These are phyloP conservation scores for Odontomachus brunneus DNA, from an alignment of 1,140 invertebrate genomes.

Conservation along the genomic window DNA sequence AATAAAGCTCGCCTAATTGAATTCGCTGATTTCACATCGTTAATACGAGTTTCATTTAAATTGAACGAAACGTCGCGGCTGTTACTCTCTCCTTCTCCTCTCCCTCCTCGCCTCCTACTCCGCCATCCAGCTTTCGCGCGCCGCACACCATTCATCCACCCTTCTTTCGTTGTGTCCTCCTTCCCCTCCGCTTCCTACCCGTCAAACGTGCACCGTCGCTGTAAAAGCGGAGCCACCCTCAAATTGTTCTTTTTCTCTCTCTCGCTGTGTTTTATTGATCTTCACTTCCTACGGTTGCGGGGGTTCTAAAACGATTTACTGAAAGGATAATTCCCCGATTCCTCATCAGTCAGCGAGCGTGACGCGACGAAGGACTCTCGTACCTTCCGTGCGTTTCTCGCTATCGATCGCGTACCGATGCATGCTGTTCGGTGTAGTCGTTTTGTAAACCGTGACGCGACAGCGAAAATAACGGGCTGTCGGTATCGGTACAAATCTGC, in stretches of 20 bases:
- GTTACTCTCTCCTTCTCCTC: background rate
- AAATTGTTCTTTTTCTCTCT: constrained; percentile 79
- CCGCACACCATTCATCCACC: constrained; percentile 57
- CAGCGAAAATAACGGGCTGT: constrained; percentile 4
- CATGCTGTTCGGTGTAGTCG: background rate
- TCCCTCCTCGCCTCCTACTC: constrained; percentile 29
- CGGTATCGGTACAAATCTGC: background rate
- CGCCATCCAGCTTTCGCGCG: constrained; percentile 46
- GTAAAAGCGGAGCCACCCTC: constrained; percentile 77
- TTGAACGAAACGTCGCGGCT: constrained; percentile 77
- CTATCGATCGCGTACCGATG: constrained; percentile 45
- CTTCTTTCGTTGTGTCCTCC: constrained; percentile 51
- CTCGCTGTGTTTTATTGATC: constrained; percentile 84
- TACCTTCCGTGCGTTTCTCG: background rate
- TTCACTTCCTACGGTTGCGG: constrained; percentile 79
- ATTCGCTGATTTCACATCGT: constrained; percentile 80
- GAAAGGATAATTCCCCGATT: constrained; percentile 79
- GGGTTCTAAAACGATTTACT: constrained; percentile 76
- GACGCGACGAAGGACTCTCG: constrained; percentile 37
- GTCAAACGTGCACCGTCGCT: constrained; percentile 65
- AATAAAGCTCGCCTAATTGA: constrained; percentile 82
- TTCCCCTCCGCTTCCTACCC: background rate
- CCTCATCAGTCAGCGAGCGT: constrained; percentile 63
- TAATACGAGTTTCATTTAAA: constrained; percentile 83
- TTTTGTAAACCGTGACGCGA: background rate